A percentile compares a stretch with the other conserved stretches of the same genome.
phyloP scores from a whole-genome alignment of 1,140 invertebrate genomes.

The Anthonomus grandis region DNA sequence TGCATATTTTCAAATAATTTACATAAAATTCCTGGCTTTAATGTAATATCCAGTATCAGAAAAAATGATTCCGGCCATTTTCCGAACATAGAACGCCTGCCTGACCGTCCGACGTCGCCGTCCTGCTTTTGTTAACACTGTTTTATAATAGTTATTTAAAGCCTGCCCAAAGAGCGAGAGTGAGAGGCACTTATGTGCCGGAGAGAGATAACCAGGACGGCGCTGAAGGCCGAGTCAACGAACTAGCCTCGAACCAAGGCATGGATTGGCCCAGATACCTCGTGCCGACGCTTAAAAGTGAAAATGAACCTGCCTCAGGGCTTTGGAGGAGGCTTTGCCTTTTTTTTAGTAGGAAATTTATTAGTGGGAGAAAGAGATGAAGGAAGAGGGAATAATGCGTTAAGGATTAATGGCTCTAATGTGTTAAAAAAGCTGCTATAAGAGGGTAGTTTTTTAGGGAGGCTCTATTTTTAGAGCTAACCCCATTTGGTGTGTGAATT shows the following conservation, averaged over 20 bases:
- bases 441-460: no score
- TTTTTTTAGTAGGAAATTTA: constrained; percentile 12
- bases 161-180: constrained; percentile 21
- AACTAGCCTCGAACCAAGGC: constrained; percentile 42
- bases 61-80: no score
- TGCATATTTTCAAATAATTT: no score
- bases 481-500: no score
- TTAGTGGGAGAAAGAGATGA: neutral
- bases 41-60: no score
- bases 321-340: neutral
- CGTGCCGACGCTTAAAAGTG: constrained; percentile 38
- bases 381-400: constrained; percentile 11
- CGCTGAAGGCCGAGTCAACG: constrained; percentile 46
- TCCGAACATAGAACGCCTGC: constrained; percentile 12
- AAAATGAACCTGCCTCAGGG: constrained; percentile 31
- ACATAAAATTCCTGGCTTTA: no score
- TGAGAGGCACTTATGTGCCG: constrained; percentile 29
- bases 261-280: constrained; percentile 42
- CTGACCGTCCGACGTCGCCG: neutral
- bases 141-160: constrained; percentile 23
- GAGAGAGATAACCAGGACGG: constrained; percentile 29
- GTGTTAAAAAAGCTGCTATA: no score
- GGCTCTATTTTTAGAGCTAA: no score
- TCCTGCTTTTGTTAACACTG: constrained; percentile 26
- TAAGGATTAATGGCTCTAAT: no score